Evolutionary conservation across 1,140 invertebrate species (phyloP).

Genomic region (Frieseomelitta varia): DNA sequence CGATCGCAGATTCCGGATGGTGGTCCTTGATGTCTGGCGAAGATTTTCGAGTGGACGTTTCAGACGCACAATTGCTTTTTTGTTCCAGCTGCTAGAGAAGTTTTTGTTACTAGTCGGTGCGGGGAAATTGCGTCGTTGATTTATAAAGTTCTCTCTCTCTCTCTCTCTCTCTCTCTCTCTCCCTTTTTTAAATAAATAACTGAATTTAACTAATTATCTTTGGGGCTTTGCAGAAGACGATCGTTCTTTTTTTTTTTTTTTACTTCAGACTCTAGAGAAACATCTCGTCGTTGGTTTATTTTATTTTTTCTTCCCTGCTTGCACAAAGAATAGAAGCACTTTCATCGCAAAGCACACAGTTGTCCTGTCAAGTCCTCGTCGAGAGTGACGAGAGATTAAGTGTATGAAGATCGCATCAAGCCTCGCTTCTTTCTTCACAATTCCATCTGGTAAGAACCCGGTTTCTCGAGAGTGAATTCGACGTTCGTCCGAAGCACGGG

Average conservation of each 20-base stretch:
- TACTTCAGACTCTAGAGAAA: neutral
- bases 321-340: neutral
- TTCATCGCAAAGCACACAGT: neutral
- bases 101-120: neutral
- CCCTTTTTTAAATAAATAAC: neutral
- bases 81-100: neutral
- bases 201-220: too few species aligned
- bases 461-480: neutral
- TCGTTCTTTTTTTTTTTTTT: too few species aligned
- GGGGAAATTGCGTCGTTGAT: neutral
- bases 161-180: too few species aligned
- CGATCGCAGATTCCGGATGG: neutral
- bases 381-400: neutral
- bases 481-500: neutral
- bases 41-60: neutral
- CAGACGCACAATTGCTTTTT: neutral
- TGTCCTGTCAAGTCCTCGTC: neutral
- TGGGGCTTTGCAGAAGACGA: too few species aligned
- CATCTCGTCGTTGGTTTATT: neutral
- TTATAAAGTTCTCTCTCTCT: neutral
- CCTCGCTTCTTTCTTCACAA: neutral
- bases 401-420: constrained; percentile 1
- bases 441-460: too few species aligned
- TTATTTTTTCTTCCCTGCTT: neutral
- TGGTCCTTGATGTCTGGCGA: neutral